A percentile compares a stretch with the other conserved stretches of the same genome.
These are phyloP conservation scores for Erythrolamprus reginae DNA, from an alignment of 2,113 vertebrate genomes.

Conservation along the genomic window DNA sequence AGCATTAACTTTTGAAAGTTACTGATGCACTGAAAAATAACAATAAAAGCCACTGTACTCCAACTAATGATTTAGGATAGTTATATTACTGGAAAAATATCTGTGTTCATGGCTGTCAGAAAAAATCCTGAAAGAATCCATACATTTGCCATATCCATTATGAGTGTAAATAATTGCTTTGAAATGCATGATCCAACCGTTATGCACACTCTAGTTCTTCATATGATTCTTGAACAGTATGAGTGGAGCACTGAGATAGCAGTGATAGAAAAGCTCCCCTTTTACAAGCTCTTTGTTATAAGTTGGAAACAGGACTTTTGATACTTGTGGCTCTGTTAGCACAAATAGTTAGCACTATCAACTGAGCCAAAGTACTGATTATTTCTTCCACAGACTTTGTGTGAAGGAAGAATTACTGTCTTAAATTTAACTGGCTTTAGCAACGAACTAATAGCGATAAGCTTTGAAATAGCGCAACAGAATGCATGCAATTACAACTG, in stretches of 20 bases:
- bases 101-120: slow-evolving; percentile 69
- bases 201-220: slow-evolving; percentile 47
- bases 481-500: not conserved
- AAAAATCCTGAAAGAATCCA: slow-evolving; percentile 71
- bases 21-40: slow-evolving; percentile 58
- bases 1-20: slow-evolving; percentile 54
- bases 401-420: not conserved
- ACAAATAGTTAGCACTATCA: not conserved
- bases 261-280: not conserved
- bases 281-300: slow-evolving; percentile 24
- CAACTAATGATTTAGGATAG: slow-evolving; percentile 62
- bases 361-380: not conserved
- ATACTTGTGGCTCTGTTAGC: slow-evolving; percentile 10
- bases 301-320: not conserved
- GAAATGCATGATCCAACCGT: slow-evolving; percentile 62
- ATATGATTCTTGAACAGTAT: slow-evolving; percentile 32
- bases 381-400: not conserved
- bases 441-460: not conserved
- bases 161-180: slow-evolving; percentile 69
- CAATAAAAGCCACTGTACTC: slow-evolving; percentile 60
- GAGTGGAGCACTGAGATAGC: slow-evolving; percentile 22
- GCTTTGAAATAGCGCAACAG: not conserved
- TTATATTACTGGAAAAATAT: slow-evolving; percentile 66
- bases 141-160: slow-evolving; percentile 65
- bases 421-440: not conserved